Conservation (phyloP, 2,113 vertebrate genomes). For the Brachyistius frenatus region DNA sequence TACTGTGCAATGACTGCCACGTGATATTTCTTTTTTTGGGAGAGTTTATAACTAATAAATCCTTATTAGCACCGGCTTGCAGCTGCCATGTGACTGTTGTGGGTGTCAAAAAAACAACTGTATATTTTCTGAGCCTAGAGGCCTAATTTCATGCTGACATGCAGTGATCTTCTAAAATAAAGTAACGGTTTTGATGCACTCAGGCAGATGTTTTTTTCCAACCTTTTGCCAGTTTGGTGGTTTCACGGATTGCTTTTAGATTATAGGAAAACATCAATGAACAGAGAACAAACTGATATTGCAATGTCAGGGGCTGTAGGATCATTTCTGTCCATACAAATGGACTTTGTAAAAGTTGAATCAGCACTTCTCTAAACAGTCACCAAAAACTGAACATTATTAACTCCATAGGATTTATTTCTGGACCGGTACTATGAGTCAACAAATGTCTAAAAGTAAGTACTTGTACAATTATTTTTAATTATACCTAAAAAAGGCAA, state of each 20-base stretch:
- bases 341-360: background rate
- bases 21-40: constrained; percentile 44
- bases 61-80: constrained; percentile 26
- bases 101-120: constrained; percentile 50
- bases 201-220: constrained; percentile 2
- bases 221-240: background rate
- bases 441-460: background rate
- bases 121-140: constrained; percentile 49
- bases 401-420: background rate
- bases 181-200: constrained; percentile 35
- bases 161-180: constrained; percentile 33
- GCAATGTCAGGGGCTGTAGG: too few species aligned
- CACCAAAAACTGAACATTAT: background rate
- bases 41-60: constrained; percentile 43
- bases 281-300: too few species aligned
- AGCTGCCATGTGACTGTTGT: constrained; percentile 50
- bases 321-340: too few species aligned
- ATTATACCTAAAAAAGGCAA: background rate
- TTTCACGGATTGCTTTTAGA: too few species aligned
- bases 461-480: background rate
- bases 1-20: constrained; percentile 37
- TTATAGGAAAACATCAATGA: too few species aligned
- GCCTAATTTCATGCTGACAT: constrained; percentile 40
- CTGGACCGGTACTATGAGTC: too few species aligned
- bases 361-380: background rate